Percentiles rank a stretch among this genome's conserved stretches.
Evolutionary conservation across 2,113 vertebrate genomes (phyloP).

Genomic region (Laticauda laticaudata): DNA sequence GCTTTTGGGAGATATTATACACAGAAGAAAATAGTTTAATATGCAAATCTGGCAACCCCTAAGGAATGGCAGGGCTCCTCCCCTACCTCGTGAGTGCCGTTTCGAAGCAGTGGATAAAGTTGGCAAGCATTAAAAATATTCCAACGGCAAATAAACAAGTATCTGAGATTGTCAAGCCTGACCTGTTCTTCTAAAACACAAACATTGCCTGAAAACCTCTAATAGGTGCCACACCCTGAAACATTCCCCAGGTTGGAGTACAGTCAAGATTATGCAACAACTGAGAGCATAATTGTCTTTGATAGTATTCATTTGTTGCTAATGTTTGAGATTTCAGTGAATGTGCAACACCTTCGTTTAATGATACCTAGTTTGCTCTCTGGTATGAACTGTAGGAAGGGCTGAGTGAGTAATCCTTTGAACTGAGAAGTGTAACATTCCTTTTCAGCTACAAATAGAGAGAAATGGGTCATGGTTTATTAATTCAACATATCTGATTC

Average conservation of each 20-base stretch:
- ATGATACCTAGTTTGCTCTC: not conserved
- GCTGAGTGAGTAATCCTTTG: slow-evolving; percentile 12
- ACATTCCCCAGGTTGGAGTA: slow-evolving; percentile 36
- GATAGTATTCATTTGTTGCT: not conserved
- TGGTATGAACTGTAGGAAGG: not conserved
- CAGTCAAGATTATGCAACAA: slow-evolving; percentile 8
- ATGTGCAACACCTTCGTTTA: not conserved
- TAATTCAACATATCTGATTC: slow-evolving; percentile 27
- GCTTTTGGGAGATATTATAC: not conserved
- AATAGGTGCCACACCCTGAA: slow-evolving; percentile 29
- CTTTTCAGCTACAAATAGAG: slow-evolving; percentile 40
- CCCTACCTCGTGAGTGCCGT: no score
- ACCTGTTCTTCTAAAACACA: slow-evolving; percentile 39
- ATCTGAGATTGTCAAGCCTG: slow-evolving; percentile 6
- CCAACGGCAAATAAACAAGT: slow-evolving; percentile 21
- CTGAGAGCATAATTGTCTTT: not conserved
- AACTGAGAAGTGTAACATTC: slow-evolving; percentile 12
- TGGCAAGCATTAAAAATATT: slow-evolving; percentile 13
- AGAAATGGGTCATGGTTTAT: slow-evolving; percentile 15
- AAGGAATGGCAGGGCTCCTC: not conserved
- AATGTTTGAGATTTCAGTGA: slow-evolving; percentile 23
- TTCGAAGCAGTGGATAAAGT: not conserved
- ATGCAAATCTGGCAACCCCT: not conserved
- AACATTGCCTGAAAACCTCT: slow-evolving; percentile 27
- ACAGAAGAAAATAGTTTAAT: not conserved